Base-by-base conservation (phyloP, 1,140 invertebrate species). In the Branchinecta lynchi region DNA sequence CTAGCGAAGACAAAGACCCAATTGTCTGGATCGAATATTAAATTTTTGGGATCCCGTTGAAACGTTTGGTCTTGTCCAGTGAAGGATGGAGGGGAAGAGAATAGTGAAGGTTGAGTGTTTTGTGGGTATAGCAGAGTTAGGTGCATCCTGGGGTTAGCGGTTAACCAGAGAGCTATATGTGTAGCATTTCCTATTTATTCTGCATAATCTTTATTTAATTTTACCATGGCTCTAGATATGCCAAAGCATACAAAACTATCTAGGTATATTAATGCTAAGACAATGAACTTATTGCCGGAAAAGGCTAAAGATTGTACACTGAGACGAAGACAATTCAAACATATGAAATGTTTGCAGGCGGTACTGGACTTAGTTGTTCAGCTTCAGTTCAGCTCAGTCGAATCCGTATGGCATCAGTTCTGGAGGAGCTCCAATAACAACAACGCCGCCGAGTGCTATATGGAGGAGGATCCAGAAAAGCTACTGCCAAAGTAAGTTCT, bases 341-440 rank as follows among this genome's bases (percentile, higher is more conserved):
- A 7, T 67, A 67, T 69, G 17, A 45, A 8, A 32, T 32, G 32
- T 32, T 67, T 76, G 43, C 74, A 85, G 83, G 89, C 88, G 45
- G 89, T 97, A 77, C 82, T 96, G 70, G 92, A 95, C 78, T 90
- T 92, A 32, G 89, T 97, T 21, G 82, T 92, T n/a, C 93, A 89
- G 76, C 84, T 98, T 69, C 92, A 96, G 78, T 92, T 96, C 76
- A 84, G 81, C 32, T 89, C 89, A 0, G 86, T 96, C 66, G 93
- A 96, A 79, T 89, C 87, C 65, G 80, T 96, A 12, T 96, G 93
- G 87, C 84, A 90, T 73, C 86, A 89, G 76, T 97, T 97, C 80
- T 98, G 93, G 93, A 84, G 92, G 73, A 87, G 86, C 71, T 84
- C 86, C 70, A 86, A 88, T 76, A 88, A 88, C 76, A 87, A 87